Conservation (phyloP, 2,888 invertebrate species). For the Xanthia togata region DNA sequence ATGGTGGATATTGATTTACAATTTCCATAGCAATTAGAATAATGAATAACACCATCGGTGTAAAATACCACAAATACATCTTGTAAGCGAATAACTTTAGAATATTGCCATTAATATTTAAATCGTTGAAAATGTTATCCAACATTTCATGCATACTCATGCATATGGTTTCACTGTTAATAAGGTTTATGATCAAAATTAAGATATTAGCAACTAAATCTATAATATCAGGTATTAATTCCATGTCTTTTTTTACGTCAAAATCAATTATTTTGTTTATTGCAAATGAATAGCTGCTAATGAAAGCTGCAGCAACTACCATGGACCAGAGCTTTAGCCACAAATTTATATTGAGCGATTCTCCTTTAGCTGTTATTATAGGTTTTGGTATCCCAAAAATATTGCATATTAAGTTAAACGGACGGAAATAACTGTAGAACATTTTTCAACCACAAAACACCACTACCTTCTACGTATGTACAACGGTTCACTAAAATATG, state of each 20-base stretch:
- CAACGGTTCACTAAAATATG: background rate
- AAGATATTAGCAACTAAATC: constrained; percentile 52
- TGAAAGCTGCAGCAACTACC: constrained; percentile 22
- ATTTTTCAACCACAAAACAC: constrained; percentile 27
- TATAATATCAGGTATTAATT: constrained; percentile 53
- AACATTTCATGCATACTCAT: constrained; percentile 41
- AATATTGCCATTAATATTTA: constrained; percentile 34
- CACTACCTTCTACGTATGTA: background rate
- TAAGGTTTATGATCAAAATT: constrained; percentile 53
- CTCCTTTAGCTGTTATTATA: constrained; percentile 33
- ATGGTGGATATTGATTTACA: constrained; percentile 64
- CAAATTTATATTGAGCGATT: constrained; percentile 13
- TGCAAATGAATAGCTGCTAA: constrained; percentile 40
- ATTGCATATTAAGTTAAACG: constrained; percentile 50
- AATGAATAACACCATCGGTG: constrained; percentile 61
- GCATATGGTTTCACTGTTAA: constrained; percentile 19
- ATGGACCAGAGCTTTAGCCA: constrained; percentile 60
- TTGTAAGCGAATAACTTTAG: constrained; percentile 69
- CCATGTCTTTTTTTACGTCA: constrained; percentile 46
- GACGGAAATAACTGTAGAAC: constrained; percentile 55
- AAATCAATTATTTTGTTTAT: constrained; percentile 19
- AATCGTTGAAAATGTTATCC: constrained; percentile 38
- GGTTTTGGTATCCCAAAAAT: constrained; percentile 57
- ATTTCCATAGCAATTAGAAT: constrained; percentile 70
- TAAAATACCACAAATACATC: constrained; percentile 71